phyloP scores from a whole-genome alignment of 2,113 vertebrate genomes.

The Bubo blakistoni region DNA sequence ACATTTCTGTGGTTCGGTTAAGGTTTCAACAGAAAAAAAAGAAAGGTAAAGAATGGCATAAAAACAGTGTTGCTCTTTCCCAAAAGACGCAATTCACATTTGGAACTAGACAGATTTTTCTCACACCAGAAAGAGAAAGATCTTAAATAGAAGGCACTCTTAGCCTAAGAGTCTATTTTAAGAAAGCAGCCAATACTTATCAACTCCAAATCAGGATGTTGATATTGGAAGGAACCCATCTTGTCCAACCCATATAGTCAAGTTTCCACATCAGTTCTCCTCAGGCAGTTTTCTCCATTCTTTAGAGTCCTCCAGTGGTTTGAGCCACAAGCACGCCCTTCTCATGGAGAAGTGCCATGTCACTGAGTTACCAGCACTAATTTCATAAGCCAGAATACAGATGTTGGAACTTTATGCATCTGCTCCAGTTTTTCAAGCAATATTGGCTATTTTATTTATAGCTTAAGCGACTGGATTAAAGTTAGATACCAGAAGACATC shows the following conservation, averaged over 20 bases:
- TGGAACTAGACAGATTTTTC: background rate
- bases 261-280: background rate
- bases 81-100: background rate
- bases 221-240: background rate
- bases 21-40: background rate
- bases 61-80: background rate
- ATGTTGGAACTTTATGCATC: background rate
- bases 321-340: background rate
- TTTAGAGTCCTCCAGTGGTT: background rate
- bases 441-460: background rate
- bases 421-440: background rate
- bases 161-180: background rate
- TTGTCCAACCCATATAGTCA: background rate
- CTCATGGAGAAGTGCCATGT: background rate
- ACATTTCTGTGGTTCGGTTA: background rate
- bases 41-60: accelerated
- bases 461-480: background rate
- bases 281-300: background rate
- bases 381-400: background rate
- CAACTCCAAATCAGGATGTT: background rate
- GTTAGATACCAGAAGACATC: background rate
- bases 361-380: background rate
- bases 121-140: background rate
- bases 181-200: background rate
- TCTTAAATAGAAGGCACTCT: background rate